phyloP scores from a whole-genome alignment of 2,888 invertebrate species.

The Creontiades dilutus region DNA sequence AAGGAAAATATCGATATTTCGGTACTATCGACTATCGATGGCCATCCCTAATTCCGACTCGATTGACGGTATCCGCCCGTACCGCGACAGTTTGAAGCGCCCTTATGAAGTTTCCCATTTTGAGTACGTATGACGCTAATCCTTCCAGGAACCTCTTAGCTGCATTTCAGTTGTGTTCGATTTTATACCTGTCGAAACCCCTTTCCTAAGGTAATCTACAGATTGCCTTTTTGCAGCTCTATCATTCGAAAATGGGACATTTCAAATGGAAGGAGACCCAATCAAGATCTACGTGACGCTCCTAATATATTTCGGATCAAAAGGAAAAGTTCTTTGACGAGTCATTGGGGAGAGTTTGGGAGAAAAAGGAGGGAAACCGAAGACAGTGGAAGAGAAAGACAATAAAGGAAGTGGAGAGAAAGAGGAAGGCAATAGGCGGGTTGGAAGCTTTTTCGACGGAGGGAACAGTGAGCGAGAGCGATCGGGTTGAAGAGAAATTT shows the following conservation, averaged over 20 bases:
- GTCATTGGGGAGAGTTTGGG: slow-evolving; percentile 25
- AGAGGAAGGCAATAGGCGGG: not conserved
- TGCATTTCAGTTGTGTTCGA: too few relatives aligned
- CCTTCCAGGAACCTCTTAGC: too few relatives aligned
- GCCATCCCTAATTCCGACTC: too few relatives aligned
- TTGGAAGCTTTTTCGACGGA: slow-evolving; percentile 1
- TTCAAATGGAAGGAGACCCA: not conserved
- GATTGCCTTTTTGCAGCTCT: not conserved
- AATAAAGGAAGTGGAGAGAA: not conserved
- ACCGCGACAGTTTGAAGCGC: too few relatives aligned
- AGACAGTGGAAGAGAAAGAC: not conserved
- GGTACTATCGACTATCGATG: too few relatives aligned
- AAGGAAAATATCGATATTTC: too few relatives aligned
- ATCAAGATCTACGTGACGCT: slow-evolving; percentile 9
- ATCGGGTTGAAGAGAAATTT: not conserved
- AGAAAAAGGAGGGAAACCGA: not conserved
- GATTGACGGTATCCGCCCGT: too few relatives aligned
- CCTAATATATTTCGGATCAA: not conserved
- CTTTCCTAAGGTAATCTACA: too few relatives aligned
- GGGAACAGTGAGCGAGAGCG: not conserved
- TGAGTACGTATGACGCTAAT: too few relatives aligned
- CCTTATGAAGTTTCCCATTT: too few relatives aligned
- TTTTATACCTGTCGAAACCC: too few relatives aligned
- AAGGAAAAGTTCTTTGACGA: not conserved
- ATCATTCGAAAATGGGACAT: not conserved